Evolutionary conservation across 1,140 invertebrate genomes (phyloP).

Genomic region (Paraescarpia echinospica): DNA sequence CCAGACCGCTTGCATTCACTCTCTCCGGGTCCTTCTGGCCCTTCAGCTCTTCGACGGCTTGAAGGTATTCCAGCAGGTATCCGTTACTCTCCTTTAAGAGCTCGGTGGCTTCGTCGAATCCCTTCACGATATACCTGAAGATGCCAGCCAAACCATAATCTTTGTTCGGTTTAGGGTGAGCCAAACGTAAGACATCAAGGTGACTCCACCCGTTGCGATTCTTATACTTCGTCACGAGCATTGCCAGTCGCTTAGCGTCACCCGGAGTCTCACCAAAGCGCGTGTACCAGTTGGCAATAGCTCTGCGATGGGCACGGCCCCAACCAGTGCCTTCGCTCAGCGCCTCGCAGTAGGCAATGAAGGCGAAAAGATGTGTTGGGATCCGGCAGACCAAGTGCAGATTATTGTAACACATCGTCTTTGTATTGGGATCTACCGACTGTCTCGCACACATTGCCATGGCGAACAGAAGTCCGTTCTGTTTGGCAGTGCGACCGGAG

Average conservation of each 20-base stretch:
- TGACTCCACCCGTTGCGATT: conserved; percentile 68
- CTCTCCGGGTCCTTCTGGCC: conserved; percentile 62
- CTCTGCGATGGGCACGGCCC: conserved; percentile 65
- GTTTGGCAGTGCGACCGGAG: conserved; percentile 39
- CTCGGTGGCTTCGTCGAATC: conserved; percentile 60
- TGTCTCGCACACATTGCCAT: conserved; percentile 62
- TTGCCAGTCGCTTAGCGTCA: conserved; percentile 63
- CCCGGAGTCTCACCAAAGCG: conserved; percentile 59
- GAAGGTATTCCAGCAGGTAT: conserved; percentile 60
- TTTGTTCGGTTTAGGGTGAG: conserved; percentile 61
- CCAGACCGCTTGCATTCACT: conserved; percentile 61
- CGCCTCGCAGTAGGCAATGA: conserved; percentile 63
- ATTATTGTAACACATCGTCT: conserved; percentile 38
- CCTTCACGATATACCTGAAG: conserved; percentile 51
- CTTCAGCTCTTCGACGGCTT: conserved; percentile 65
- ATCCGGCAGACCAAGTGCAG: conserved; percentile 52
- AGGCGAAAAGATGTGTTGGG: conserved; percentile 64
- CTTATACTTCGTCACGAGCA: conserved; percentile 65
- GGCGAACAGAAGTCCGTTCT: conserved; percentile 64
- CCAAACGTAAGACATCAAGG: conserved; percentile 68
- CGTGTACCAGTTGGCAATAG: conserved; percentile 66
- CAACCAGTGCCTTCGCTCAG: conserved; percentile 60
- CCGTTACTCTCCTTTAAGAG: conserved; percentile 51
- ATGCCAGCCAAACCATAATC: conserved; percentile 42
- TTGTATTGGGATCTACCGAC: conserved; percentile 38